These are phyloP conservation scores for Cyrtodaria siliqua DNA, from an alignment of 2,888 invertebrate species.

Conservation along the genomic window DNA sequence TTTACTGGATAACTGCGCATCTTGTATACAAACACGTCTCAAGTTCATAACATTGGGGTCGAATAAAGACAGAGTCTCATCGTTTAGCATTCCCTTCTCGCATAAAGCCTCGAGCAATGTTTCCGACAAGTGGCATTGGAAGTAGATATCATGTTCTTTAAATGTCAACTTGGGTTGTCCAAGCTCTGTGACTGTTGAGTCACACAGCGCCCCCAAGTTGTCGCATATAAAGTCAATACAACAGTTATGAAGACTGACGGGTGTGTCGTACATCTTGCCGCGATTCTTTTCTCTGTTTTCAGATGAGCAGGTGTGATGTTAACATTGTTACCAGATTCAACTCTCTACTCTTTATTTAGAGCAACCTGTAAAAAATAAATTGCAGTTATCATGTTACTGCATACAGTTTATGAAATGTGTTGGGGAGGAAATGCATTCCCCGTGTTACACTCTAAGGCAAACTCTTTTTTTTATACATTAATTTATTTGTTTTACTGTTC, in stretches of 20 bases:
- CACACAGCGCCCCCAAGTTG: constrained; percentile 88
- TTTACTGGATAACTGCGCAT: constrained; percentile 88
- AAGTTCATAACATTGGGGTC: constrained; percentile 88
- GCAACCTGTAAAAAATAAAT: too few species aligned
- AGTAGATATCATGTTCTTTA: constrained; percentile 79
- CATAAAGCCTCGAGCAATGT: constrained; percentile 87
- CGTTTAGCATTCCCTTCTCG: constrained; percentile 88
- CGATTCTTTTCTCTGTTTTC: too few species aligned
- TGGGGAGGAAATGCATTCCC: too few species aligned
- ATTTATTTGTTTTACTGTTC: too few species aligned
- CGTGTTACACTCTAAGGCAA: too few species aligned
- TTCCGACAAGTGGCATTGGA: constrained; percentile 82
- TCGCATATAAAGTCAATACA: constrained; percentile 90
- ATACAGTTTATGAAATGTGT: too few species aligned
- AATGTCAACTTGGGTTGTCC: constrained; percentile 72
- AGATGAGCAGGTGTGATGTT: too few species aligned
- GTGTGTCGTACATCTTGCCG: constrained; percentile 88
- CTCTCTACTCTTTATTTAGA: too few species aligned
- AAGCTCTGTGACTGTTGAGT: constrained; percentile 62
- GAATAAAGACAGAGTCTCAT: constrained; percentile 89
- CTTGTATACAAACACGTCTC: constrained; percentile 88
- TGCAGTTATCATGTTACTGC: too few species aligned
- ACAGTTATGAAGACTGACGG: constrained; percentile 89
- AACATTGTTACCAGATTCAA: too few species aligned
- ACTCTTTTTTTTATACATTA: too few species aligned